Base-by-base conservation (phyloP, 2,113 vertebrate genomes). In the Gallinago jamesoni region DNA sequence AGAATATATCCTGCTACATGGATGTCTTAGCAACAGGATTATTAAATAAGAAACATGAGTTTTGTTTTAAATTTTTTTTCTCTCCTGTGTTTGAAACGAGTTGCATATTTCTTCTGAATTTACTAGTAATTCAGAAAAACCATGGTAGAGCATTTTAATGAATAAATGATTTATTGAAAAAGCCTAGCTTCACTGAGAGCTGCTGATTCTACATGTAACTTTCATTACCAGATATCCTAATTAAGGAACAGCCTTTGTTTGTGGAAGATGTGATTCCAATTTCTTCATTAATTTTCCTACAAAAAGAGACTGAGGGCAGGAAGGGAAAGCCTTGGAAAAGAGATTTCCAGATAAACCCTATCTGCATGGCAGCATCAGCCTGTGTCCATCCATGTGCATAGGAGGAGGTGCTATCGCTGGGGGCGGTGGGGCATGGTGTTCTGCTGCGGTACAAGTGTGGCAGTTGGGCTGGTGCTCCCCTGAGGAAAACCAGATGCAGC, bases 371-470 rank as follows among this genome's bases (percentile, higher is more conserved):
- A 76, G 21, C 33, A 31, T n/a, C 19, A 47, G 17, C n/a, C 73
- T n/a, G 48, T 12, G 13, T 55, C 9, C 4, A 0, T 2, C 9
- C 0, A 3, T 0, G 1, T 11, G 8, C 1, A 0, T 6, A 1
- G 7, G 18, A 45, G 41, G 52, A 85, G 67, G 33, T 62, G 30
- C 16, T 68, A 64, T 22, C 1, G 0, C 43, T 64, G 37, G n/a
- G 48, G 50, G 20, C 12, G 9, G 5, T 8, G 12, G 37, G 56
- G 7, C 14, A 3, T 3, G 19, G 8, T n/a, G 55, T 43, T 84
- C 55, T 73, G 57, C 22, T 25, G 27, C 2, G 0, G 6, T 25
- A 63, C 1, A 1, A 25, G 55, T 53, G 33, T 1, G 4, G 14
- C 52, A 45, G 22, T 15, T 6, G 3, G 52, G n/a, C 7, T 2